Conservation (phyloP, 2,797 vertebrate species). For the Helarctos malayanus region DNA sequence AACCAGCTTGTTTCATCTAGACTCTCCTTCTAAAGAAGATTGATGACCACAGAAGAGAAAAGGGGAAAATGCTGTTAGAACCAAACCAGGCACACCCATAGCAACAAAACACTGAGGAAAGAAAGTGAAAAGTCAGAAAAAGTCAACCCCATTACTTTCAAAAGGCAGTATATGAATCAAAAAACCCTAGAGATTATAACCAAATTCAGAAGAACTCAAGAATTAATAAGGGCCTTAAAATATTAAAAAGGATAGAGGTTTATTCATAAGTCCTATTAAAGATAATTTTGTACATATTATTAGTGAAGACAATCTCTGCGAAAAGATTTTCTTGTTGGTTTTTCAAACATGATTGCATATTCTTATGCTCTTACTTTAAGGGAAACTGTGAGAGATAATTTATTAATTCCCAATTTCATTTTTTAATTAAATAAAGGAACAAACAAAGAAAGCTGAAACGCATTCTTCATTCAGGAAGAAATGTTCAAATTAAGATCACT, state of each 20-base stretch:
- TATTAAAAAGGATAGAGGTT: background rate
- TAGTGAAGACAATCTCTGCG: background rate
- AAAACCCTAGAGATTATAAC: background rate
- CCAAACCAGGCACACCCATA: background rate
- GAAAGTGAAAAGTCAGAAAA: background rate
- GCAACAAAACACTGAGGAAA: background rate
- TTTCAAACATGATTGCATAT: conserved; percentile 13
- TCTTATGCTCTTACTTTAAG: background rate
- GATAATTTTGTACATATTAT: background rate
- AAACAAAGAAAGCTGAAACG: conserved; percentile 53
- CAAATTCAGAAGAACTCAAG: conserved; percentile 1
- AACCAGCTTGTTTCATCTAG: background rate
- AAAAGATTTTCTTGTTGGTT: conserved; percentile 47
- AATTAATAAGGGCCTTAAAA: conserved; percentile 9
- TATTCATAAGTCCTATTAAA: background rate
- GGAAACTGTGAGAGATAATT: background rate
- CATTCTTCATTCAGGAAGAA: background rate
- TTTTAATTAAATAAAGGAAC: conserved; percentile 50
- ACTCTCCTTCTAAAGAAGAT: background rate
- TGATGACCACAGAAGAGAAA: background rate
- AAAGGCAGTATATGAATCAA: background rate
- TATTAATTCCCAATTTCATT: conserved; percentile 19
- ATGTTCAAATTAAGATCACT: background rate
- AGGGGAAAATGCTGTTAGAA: background rate
- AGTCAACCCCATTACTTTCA: background rate